Conservation (phyloP, 2,797 vertebrate genomes). For the Tiaroga cobitis region DNA sequence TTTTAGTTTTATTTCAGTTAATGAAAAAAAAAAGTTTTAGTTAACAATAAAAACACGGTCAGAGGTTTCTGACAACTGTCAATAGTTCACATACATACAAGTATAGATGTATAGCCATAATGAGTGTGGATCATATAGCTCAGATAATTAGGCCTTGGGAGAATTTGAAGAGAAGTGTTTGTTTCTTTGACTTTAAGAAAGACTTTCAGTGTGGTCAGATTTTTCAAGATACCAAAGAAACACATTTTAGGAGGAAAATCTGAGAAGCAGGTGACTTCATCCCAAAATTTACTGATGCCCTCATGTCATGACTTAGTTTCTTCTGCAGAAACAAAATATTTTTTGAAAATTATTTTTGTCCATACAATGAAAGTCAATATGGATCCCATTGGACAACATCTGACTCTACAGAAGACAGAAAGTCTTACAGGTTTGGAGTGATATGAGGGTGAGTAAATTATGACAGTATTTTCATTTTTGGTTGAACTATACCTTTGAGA, state of each 20-base stretch:
- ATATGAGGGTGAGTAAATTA: background rate
- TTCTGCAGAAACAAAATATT: background rate
- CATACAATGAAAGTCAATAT: background rate
- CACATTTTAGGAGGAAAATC: background rate
- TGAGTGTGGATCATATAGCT: background rate
- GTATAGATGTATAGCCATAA: background rate
- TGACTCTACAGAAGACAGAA: background rate
- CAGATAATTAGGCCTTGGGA: background rate
- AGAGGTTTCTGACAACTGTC: background rate
- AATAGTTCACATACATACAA: too few relatives aligned
- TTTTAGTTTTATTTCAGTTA: background rate
- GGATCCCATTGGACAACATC: background rate
- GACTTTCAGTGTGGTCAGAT: background rate
- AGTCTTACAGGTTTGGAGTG: background rate
- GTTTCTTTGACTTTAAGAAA: slow-evolving; percentile 8
- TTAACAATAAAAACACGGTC: background rate
- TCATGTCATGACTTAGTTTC: too few relatives aligned
- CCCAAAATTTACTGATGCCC: background rate
- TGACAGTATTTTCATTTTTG: background rate
- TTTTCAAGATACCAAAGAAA: background rate
- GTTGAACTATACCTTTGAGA: background rate
- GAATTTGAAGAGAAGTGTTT: background rate
- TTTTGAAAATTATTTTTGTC: background rate
- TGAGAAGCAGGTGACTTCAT: background rate
- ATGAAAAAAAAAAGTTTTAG: background rate